Conservation (phyloP, 2,113 vertebrate genomes). For the Thomomys bottae region DNA sequence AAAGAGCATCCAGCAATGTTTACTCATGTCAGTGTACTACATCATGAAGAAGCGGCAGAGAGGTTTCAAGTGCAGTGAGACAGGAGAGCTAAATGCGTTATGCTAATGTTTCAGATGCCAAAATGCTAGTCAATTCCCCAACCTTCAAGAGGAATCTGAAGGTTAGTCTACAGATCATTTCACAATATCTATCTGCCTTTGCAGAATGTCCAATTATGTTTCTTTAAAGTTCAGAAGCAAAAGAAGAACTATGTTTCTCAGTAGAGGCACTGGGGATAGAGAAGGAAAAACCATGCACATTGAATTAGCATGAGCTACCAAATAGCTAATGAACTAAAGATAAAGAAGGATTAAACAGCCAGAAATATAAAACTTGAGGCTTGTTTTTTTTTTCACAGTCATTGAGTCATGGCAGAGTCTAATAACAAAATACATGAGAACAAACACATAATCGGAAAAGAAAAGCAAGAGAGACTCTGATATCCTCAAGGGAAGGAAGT, state of each 20-base stretch:
- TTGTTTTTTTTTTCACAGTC: constrained; percentile 43
- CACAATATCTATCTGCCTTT: neutral
- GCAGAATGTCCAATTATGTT: neutral
- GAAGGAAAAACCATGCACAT: neutral
- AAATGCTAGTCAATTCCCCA: constrained; percentile 8
- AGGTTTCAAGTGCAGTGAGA: neutral
- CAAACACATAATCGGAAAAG: neutral
- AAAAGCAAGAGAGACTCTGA: neutral
- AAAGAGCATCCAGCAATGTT: neutral
- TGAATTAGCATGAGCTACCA: neutral
- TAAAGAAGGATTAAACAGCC: neutral
- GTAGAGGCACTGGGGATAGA: neutral
- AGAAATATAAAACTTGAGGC: neutral
- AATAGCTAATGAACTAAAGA: neutral
- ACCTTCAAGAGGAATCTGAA: constrained; percentile 19
- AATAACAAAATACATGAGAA: neutral
- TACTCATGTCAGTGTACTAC: neutral
- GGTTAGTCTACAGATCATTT: neutral
- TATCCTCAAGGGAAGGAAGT: rapidly evolving
- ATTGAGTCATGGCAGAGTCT: neutral
- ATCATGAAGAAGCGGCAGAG: neutral
- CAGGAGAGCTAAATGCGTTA: neutral
- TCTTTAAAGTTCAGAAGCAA: constrained; percentile 36
- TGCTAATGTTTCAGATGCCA: neutral
- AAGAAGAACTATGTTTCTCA: neutral